phyloP scores from a whole-genome alignment of 2,113 vertebrate species.

The Electrona antarctica region DNA sequence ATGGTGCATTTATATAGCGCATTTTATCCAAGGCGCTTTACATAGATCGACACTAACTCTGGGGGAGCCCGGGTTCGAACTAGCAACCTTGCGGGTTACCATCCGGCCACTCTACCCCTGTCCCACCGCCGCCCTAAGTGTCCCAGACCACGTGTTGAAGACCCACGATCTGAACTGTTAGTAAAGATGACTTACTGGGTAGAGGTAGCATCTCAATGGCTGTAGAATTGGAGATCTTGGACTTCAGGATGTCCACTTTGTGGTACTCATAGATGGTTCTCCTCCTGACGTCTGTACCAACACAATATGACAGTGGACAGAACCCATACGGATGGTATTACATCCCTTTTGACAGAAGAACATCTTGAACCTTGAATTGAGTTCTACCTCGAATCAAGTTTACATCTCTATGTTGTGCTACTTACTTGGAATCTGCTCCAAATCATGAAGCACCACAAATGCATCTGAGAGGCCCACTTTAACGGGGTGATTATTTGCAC shows the following conservation, averaged over 20 bases:
- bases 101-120: too few species aligned
- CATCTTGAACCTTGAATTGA: background rate
- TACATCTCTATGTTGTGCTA: slow-evolving; percentile 19
- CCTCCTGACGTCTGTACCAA: slow-evolving; percentile 86
- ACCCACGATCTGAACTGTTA: background rate
- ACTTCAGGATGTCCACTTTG: slow-evolving; percentile 91
- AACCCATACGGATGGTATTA: background rate
- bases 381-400: background rate
- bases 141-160: background rate
- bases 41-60: too few species aligned
- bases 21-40: too few species aligned
- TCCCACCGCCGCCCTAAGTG: background rate
- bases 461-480: slow-evolving; percentile 96
- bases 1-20: too few species aligned
- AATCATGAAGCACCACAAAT: slow-evolving; percentile 92
- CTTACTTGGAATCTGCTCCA: slow-evolving; percentile 95
- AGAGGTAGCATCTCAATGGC: slow-evolving; percentile 92
- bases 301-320: slow-evolving; percentile 1
- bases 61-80: too few species aligned
- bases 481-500: slow-evolving; percentile 89
- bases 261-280: slow-evolving; percentile 98
- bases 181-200: slow-evolving; percentile 83
- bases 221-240: slow-evolving; percentile 87
- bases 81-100: too few species aligned
- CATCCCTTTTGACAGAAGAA: too few species aligned